A percentile compares a stretch with the other conserved stretches of the same genome.
These are phyloP conservation scores for Harpegnathos saltator DNA, from an alignment of 1,140 invertebrate species.

Conservation along the genomic window DNA sequence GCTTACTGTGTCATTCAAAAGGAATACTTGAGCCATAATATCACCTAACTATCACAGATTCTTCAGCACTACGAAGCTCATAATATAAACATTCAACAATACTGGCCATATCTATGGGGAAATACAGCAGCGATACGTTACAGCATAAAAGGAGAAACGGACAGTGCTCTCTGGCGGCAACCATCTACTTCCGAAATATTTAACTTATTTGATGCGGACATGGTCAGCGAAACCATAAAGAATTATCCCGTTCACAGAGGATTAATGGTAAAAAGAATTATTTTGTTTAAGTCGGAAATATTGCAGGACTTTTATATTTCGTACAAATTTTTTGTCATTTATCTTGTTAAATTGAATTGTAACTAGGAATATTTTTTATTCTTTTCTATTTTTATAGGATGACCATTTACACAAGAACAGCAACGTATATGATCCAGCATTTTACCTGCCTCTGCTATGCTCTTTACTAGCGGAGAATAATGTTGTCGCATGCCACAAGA, in stretches of 20 bases:
- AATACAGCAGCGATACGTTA: conserved; percentile 91
- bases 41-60: conserved; percentile 79
- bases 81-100: conserved; percentile 88
- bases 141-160: conserved; percentile 87
- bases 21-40: conserved; percentile 1
- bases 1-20: not conserved
- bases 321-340: not conserved
- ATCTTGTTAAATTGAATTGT: too few species aligned
- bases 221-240: conserved; percentile 89
- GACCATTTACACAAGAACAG: conserved; percentile 32
- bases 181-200: conserved; percentile 90
- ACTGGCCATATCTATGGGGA: conserved; percentile 93
- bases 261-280: conserved; percentile 76
- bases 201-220: conserved; percentile 89
- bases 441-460: conserved; percentile 90
- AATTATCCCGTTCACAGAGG: conserved; percentile 88
- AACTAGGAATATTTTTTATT: not conserved
- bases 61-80: conserved; percentile 88
- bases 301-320: not conserved
- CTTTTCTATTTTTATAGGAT: conserved; percentile 27
- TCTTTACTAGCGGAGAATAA: conserved; percentile 89
- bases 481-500: conserved; percentile 88
- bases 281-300: not conserved
- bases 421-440: conserved; percentile 90
- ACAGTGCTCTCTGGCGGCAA: conserved; percentile 89